Evolutionary conservation across 2,797 vertebrate genomes (phyloP), one percentile per base, ranked within the genome.

Genomic region (Rhinella marina): DNA sequence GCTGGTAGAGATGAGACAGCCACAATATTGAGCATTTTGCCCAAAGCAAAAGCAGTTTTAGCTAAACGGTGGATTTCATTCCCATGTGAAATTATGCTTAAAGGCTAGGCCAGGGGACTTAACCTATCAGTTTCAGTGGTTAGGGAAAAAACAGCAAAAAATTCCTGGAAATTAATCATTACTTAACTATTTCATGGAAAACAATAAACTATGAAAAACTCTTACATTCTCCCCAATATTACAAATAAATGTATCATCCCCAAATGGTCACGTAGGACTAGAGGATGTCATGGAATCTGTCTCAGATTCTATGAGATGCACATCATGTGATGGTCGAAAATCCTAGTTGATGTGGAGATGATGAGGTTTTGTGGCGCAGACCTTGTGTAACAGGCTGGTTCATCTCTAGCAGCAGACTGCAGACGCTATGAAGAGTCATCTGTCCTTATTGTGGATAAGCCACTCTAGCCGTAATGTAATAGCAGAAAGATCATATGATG

Each of bases 1-100:
- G 11, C 68, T 83, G 25, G 56, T 64, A 21, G 81, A 88, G 21
- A 29, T 32, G 90, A 90, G 86, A 32, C 66, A 88, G 87, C 89
- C 76, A 86, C n/a, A 78, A 32, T 91, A 81, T 57, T 90, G 56
- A 61, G 89, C 87, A 86, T 41, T 48, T 90, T 50, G 86, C 70
- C 77, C 90, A 84, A 82, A 91, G 81, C 59, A 87, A 85, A 62
- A 64, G 5, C 59, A 78, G 56, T 41, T 81, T 59, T 57, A 70
- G 52, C 16, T 91, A 5, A 66, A 50, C 82, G 52, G 82, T 48
- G 52, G 23, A 57, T 82, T 81, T 32, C 25, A 81, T 64, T 85
- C 66, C 50, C 50, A 68, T 56, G 29, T 41, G 72, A 56, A 78
- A 59, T 29, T 84, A 56, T 70, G 48, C 48, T 87, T 19, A 84